Conservation (phyloP, 1,140 invertebrate genomes). For the Macrobrachium rosenbergii region DNA sequence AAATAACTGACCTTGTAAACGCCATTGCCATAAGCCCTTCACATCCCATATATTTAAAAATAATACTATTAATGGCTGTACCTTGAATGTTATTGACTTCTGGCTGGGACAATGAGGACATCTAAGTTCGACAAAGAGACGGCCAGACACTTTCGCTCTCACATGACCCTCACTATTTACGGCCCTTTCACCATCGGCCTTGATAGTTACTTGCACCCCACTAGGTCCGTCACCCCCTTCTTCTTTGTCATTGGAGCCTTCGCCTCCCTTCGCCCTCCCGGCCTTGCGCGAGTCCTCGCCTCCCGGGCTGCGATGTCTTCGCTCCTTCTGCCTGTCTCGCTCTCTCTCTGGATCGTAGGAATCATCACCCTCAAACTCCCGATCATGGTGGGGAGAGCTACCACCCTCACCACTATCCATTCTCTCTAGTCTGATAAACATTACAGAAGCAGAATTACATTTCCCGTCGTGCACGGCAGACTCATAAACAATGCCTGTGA, state of each 20-base stretch:
- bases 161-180: slow-evolving; percentile 58
- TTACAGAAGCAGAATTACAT: background rate
- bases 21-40: background rate
- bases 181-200: slow-evolving; percentile 46
- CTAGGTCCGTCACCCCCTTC: slow-evolving; percentile 36
- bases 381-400: slow-evolving; percentile 25
- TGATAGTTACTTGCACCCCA: slow-evolving; percentile 50
- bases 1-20: background rate
- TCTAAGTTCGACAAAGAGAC: slow-evolving; percentile 48
- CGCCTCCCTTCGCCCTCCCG: slow-evolving; percentile 15
- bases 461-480: too few species aligned
- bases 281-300: slow-evolving; percentile 12
- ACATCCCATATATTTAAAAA: background rate
- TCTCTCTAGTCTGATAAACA: slow-evolving; percentile 44
- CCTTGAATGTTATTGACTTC: slow-evolving; percentile 58
- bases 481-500: too few species aligned
- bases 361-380: slow-evolving; percentile 22
- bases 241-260: background rate
- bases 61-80: background rate
- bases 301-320: slow-evolving; percentile 2
- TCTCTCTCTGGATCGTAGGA: background rate
- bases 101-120: slow-evolving; percentile 53
- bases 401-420: slow-evolving; percentile 27
- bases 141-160: slow-evolving; percentile 34
- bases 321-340: background rate